Conservation (phyloP, 2,113 vertebrate genomes). For the Oryzias melastigma region DNA sequence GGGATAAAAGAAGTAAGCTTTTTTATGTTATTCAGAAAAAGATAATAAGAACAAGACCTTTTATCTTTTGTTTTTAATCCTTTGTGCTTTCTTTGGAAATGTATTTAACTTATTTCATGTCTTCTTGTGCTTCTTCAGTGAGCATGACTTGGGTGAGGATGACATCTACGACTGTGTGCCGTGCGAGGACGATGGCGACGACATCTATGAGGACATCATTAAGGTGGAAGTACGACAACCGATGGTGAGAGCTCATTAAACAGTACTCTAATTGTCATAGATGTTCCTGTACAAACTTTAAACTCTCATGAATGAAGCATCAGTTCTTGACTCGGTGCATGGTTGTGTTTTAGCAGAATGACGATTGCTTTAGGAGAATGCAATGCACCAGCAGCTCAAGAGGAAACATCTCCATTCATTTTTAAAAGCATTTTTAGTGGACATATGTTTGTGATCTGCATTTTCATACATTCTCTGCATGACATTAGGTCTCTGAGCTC, state of each 20-base stretch:
- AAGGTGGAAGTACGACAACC: constrained; percentile 97
- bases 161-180: constrained; percentile 98
- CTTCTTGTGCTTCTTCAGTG: constrained; percentile 70
- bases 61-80: constrained; percentile 2
- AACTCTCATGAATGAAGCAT: not conserved
- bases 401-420: constrained; percentile 11
- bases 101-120: not conserved
- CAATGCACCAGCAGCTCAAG: not conserved
- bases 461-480: constrained; percentile 19
- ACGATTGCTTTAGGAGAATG: not conserved
- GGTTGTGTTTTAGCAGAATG: not conserved
- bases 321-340: not conserved
- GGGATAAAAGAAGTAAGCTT: not conserved
- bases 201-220: constrained; percentile 99
- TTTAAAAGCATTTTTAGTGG: constrained; percentile 1
- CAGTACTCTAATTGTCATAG: not conserved
- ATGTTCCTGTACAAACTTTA: not conserved
- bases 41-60: not conserved
- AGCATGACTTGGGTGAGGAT: constrained; percentile 93
- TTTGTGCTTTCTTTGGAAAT: constrained; percentile 3
- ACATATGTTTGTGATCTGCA: constrained; percentile 10
- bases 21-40: not conserved
- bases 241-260: constrained; percentile 83
- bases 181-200: constrained; percentile 93
- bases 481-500: constrained; percentile 1